Conservation (phyloP, 2,113 vertebrate genomes). For the Ancistrus triradiatus region DNA sequence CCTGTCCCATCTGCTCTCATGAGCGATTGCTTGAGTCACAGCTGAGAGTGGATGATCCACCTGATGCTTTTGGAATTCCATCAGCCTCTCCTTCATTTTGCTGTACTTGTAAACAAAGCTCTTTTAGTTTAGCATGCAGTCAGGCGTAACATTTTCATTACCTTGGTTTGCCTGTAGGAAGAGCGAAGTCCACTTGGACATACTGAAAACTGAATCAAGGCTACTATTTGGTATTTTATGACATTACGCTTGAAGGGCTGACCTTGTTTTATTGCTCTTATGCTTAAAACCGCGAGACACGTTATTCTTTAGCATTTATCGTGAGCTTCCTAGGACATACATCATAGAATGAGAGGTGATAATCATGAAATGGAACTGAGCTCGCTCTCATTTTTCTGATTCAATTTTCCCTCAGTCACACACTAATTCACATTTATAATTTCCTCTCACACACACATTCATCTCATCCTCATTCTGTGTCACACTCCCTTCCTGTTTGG, state of each 20-base stretch:
- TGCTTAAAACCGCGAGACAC: slow-evolving; percentile 15
- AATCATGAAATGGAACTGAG: slow-evolving; percentile 25
- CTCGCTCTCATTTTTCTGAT: neutral
- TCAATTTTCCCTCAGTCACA: slow-evolving; percentile 22
- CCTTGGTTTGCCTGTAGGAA: neutral
- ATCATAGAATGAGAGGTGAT: slow-evolving; percentile 23
- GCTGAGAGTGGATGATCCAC: neutral
- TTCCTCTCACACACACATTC: slow-evolving; percentile 5
- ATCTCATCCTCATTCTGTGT: neutral
- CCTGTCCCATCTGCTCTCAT: slow-evolving; percentile 28
- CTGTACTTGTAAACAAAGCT: slow-evolving; percentile 12
- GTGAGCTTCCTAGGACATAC: slow-evolving; percentile 1
- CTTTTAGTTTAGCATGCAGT: slow-evolving; percentile 8
- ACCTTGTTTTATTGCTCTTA: slow-evolving; percentile 1
- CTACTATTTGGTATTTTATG: slow-evolving; percentile 5
- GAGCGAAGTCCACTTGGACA: slow-evolving; percentile 11
- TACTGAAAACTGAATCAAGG: neutral
- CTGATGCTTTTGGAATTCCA: slow-evolving; percentile 1
- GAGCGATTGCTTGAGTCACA: slow-evolving; percentile 18
- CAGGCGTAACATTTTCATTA: slow-evolving; percentile 15
- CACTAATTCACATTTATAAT: slow-evolving; percentile 25
- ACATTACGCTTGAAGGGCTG: neutral
- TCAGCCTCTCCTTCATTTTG: neutral
- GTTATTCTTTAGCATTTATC: slow-evolving; percentile 16
- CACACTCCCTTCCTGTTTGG: neutral